Evolutionary conservation across 2,888 invertebrate genomes (phyloP).

Genomic region (Macropis europaea): DNA sequence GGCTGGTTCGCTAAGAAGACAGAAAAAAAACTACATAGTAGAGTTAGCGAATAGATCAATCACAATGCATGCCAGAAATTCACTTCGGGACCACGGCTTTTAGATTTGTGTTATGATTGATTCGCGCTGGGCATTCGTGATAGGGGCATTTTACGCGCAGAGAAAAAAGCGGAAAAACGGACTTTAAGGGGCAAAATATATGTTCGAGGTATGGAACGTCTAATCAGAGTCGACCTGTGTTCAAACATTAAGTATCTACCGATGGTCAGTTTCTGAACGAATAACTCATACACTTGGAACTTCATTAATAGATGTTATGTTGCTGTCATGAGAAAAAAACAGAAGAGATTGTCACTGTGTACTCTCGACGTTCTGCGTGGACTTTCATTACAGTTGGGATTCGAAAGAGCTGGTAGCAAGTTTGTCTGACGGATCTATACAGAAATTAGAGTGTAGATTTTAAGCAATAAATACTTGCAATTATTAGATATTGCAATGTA

Average conservation of each 20-base stretch:
- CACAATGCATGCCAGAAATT: slow-evolving; percentile 2
- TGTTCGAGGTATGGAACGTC: no score
- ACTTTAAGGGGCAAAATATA: no score
- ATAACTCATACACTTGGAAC: not conserved
- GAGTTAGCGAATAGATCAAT: not conserved
- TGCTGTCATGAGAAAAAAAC: not conserved
- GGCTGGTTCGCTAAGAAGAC: not conserved
- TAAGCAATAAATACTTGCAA: slow-evolving; percentile 20
- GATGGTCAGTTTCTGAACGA: not conserved
- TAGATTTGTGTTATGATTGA: slow-evolving; percentile 16
- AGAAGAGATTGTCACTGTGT: no score
- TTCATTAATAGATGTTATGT: slow-evolving; percentile 7
- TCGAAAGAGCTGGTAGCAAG: no score
- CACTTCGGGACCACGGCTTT: slow-evolving; percentile 39
- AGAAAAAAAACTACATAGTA: not conserved
- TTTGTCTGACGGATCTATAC: no score
- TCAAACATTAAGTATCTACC: not conserved
- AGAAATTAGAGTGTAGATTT: slow-evolving; percentile 1
- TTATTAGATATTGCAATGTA: not conserved
- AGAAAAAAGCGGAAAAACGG: not conserved
- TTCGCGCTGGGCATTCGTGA: slow-evolving; percentile 11
- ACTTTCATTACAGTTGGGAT: no score
- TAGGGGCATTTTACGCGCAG: not conserved
- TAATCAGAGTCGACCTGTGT: not conserved
- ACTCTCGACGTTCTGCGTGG: not conserved